Evolutionary conservation across 2,797 vertebrate species (phyloP).

Genomic region (Manis pentadactyla): DNA sequence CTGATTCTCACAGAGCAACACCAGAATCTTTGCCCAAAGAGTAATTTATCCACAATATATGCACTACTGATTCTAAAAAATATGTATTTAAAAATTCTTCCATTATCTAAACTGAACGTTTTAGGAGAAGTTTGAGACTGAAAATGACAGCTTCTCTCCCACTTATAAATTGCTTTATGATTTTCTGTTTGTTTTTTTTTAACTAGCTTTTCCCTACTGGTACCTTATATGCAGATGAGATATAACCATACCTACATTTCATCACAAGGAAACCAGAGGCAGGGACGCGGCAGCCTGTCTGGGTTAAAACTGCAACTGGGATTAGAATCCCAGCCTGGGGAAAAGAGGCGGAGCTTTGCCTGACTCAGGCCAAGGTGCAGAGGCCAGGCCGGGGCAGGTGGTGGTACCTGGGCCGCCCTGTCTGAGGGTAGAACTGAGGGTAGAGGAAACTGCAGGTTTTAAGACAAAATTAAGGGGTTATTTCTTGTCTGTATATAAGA

Average conservation of each 20-base stretch:
- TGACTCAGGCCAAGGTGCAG: not conserved
- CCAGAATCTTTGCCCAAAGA: not conserved
- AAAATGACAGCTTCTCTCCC: conserved; percentile 22
- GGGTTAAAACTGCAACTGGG: not conserved
- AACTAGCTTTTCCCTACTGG: not conserved
- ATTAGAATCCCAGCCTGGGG: not conserved
- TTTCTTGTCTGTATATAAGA: not conserved
- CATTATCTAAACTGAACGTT: conserved; percentile 48
- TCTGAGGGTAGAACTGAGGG: not conserved
- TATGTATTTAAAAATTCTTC: not conserved
- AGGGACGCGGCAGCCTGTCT: not conserved
- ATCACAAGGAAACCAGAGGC: not conserved
- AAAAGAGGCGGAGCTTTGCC: not conserved
- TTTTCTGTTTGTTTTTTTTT: not conserved
- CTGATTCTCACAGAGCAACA: not conserved
- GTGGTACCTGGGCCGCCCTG: no score
- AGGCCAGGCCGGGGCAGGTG: no score
- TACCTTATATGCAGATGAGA: conserved; percentile 4
- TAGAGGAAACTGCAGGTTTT: not conserved
- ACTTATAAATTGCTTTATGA: not conserved
- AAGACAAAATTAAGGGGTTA: not conserved
- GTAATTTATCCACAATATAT: not conserved
- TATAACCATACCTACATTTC: not conserved
- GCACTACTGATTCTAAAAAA: not conserved
- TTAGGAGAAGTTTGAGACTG: conserved; percentile 24